Evolutionary conservation across 2,797 vertebrate genomes (phyloP).

Genomic region (Octomys mimax): DNA sequence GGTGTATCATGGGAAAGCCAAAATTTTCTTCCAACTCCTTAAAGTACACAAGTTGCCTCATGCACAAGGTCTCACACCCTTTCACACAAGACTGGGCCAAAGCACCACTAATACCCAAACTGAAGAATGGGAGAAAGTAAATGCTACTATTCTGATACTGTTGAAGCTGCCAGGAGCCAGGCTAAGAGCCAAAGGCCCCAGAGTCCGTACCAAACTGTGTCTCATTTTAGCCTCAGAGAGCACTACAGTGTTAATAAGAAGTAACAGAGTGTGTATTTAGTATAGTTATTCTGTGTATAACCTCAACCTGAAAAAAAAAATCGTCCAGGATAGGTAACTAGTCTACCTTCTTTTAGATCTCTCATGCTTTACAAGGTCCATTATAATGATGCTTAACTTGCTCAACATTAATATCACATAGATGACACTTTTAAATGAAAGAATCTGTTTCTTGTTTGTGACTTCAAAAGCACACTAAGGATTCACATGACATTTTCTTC

Average conservation of each 20-base stretch:
- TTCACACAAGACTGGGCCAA: background rate
- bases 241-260: background rate
- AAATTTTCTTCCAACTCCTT: background rate
- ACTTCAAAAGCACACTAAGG: background rate
- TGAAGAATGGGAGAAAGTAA: background rate
- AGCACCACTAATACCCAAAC: slow-evolving; percentile 11
- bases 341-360: background rate
- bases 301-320: background rate
- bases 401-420: background rate
- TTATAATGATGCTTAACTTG: slow-evolving; percentile 29
- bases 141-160: background rate
- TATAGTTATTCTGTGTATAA: slow-evolving; percentile 32
- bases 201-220: background rate
- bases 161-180: background rate
- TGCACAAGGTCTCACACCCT: background rate
- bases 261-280: background rate
- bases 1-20: background rate
- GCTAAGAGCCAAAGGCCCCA: background rate
- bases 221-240: slow-evolving; percentile 1
- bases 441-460: slow-evolving; percentile 17
- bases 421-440: slow-evolving; percentile 14
- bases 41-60: background rate
- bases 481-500: slow-evolving; percentile 28
- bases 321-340: background rate
- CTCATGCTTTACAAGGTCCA: background rate